Conservation (phyloP, 1,140 invertebrate genomes). For the Probaryconus sp. region DNA sequence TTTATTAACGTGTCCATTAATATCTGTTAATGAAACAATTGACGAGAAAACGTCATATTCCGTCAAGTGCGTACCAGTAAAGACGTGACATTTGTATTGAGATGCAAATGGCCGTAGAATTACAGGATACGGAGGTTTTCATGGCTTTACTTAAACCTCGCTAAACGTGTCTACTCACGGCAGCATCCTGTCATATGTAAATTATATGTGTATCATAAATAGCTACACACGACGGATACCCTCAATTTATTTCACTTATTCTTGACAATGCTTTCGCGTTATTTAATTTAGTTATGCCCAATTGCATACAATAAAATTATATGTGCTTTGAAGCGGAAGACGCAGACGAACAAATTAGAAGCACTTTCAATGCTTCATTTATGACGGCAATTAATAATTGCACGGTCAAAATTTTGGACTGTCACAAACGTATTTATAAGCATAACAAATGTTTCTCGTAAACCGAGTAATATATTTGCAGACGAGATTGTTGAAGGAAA, state of each 20-base stretch:
- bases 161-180: constrained; percentile 40
- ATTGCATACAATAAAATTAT: constrained; percentile 46
- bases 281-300: constrained; percentile 47
- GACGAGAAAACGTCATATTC: constrained; percentile 8
- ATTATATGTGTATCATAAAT: constrained; percentile 52
- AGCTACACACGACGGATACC: constrained; percentile 40
- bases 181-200: constrained; percentile 54
- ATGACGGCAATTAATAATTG: too few species aligned
- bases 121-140: constrained; percentile 21
- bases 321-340: constrained; percentile 22
- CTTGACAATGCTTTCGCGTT: constrained; percentile 52
- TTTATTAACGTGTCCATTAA: background rate
- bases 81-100: constrained; percentile 19
- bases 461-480: too few species aligned
- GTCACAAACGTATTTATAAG: too few species aligned
- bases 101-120: constrained; percentile 36
- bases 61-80: background rate
- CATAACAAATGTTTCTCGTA: too few species aligned
- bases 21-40: constrained; percentile 11
- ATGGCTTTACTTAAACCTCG: constrained; percentile 41
- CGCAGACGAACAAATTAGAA: constrained; percentile 26
- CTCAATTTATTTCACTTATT: constrained; percentile 56
- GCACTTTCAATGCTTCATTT: background rate
- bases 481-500: too few species aligned
- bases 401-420: too few species aligned